Evolutionary conservation across 2,113 vertebrate genomes (phyloP).

Genomic region (Ictidomys tridecemlineatus): DNA sequence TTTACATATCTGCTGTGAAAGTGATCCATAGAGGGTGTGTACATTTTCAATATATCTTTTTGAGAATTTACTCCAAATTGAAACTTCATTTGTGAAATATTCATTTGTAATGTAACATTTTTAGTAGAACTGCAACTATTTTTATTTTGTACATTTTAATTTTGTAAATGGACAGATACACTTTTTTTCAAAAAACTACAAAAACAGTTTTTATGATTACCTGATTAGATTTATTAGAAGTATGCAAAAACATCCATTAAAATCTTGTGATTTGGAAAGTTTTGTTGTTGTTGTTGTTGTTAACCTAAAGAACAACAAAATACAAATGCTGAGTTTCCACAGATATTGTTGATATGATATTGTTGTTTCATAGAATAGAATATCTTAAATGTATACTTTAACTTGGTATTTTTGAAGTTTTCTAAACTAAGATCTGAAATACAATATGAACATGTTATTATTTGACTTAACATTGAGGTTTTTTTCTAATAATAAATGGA

Average conservation of each 20-base stretch:
- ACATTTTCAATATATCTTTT: not conserved
- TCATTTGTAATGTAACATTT: not conserved
- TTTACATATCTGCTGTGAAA: not conserved
- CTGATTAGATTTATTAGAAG: conserved; percentile 41
- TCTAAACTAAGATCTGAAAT: not conserved
- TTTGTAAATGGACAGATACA: not conserved
- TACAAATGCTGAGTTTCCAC: not conserved
- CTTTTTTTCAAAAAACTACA: not conserved
- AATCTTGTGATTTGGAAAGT: not conserved
- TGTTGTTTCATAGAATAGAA: conserved; percentile 9
- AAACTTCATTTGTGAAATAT: conserved; percentile 34
- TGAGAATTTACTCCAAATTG: not conserved
- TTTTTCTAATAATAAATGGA: not conserved
- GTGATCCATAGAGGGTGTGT: not conserved
- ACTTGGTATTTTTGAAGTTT: not conserved
- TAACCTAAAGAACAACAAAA: not conserved
- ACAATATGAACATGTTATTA: not conserved
- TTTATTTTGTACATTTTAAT: conserved; percentile 32
- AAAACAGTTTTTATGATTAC: not conserved
- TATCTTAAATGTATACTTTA: not conserved
- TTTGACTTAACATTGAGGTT: not conserved
- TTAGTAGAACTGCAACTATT: not conserved
- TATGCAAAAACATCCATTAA: not conserved
- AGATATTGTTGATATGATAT: not conserved
- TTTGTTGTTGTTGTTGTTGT: not conserved